These are phyloP conservation scores for Stichopus horrens DNA, from an alignment of 53 echinoderm and acorn worm genomes.

Conservation along the genomic window DNA sequence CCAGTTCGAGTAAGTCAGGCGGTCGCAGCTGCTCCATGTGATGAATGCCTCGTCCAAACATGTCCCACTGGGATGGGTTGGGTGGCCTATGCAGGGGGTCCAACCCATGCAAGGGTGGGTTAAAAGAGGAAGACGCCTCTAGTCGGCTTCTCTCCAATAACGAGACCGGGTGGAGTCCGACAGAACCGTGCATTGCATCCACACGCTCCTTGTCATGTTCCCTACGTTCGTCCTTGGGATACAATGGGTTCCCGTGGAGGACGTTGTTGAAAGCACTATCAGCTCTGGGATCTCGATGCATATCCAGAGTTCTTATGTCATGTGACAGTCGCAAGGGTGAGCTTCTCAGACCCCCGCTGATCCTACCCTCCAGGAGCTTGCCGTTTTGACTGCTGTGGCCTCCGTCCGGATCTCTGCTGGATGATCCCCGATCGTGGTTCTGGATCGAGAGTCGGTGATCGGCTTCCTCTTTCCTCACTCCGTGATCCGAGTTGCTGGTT, in stretches of 20 bases:
- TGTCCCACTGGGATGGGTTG: constrained; percentile 72
- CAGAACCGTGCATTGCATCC: constrained; percentile 33
- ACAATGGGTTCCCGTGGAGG: constrained; percentile 65
- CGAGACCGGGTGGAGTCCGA: constrained; percentile 62
- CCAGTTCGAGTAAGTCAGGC: constrained; percentile 79
- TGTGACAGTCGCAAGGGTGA: constrained; percentile 65
- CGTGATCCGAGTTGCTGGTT: constrained; percentile 17
- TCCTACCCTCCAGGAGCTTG: constrained; percentile 31
- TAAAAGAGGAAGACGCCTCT: constrained; percentile 55
- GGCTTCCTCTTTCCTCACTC: constrained; percentile 28
- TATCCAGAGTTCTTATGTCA: constrained; percentile 54
- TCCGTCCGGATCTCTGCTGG: constrained; percentile 32
- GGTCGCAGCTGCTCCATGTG: constrained; percentile 66
- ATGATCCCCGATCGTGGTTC: constrained; percentile 57
- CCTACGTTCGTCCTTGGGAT: constrained; percentile 77
- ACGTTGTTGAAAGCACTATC: constrained; percentile 98
- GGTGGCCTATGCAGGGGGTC: constrained; percentile 74
- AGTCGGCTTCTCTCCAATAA: constrained; percentile 79
- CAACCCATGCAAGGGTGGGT: constrained; percentile 49
- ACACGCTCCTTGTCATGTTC: constrained; percentile 64
- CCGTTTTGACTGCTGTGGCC: constrained; percentile 25
- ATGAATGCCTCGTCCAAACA: constrained; percentile 63
- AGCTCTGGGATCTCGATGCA: constrained; percentile 52
- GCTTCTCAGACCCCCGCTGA: constrained; percentile 38
- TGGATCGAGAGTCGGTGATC: constrained; percentile 55